phyloP scores from a whole-genome alignment of 2,113 vertebrate genomes.

The Poecile atricapillus region DNA sequence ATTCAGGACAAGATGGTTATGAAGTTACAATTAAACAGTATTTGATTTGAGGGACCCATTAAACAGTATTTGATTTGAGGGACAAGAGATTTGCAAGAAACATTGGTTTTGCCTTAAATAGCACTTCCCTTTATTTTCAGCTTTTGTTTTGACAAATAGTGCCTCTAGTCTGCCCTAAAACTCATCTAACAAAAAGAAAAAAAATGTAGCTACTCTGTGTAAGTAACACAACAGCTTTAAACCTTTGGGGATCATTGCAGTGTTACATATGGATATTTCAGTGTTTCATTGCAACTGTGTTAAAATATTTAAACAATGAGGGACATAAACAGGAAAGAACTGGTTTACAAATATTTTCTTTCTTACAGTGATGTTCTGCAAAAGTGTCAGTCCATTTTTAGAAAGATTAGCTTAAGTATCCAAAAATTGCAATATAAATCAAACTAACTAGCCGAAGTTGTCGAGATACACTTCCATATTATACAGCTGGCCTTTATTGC shows the following conservation, averaged over 20 bases:
- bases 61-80: not conserved
- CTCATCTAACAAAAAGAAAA: not conserved
- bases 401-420: not conserved
- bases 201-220: not conserved
- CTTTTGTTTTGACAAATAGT: not conserved
- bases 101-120: not conserved
- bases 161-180: not conserved
- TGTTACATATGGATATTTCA: not conserved
- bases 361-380: not conserved
- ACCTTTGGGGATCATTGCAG: not conserved
- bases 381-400: not conserved
- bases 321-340: not conserved
- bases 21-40: not conserved
- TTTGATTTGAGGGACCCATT: not conserved
- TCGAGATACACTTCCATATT: not conserved
- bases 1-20: not conserved
- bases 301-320: slow-evolving; percentile 21
- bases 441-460: not conserved
- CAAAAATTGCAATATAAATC: slow-evolving; percentile 19
- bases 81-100: not conserved
- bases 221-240: not conserved
- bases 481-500: not conserved
- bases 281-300: not conserved
- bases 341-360: not conserved
- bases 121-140: not conserved